A percentile compares a stretch with the other conserved stretches of the same genome.
Evolutionary conservation across 2,797 vertebrate genomes (phyloP).

Genomic region (Nannoperca australis): DNA sequence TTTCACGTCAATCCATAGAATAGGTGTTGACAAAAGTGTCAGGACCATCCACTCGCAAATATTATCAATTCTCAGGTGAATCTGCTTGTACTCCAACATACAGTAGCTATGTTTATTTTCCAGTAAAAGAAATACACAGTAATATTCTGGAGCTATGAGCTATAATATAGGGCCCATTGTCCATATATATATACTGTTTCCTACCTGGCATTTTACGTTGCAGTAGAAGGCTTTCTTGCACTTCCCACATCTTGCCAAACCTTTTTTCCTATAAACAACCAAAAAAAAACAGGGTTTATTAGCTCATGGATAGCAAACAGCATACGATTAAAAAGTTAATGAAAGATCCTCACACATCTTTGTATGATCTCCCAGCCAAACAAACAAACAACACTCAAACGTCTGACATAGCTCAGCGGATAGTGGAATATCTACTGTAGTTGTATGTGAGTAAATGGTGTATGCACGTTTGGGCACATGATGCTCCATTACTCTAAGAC

Average conservation of each 20-base stretch:
- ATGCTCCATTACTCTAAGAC: slow-evolving; percentile 25
- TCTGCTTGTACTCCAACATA: not conserved
- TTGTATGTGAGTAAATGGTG: not conserved
- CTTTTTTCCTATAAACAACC: slow-evolving; percentile 89
- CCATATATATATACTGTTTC: slow-evolving; percentile 20
- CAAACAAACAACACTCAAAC: slow-evolving; percentile 2
- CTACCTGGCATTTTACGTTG: slow-evolving; percentile 94
- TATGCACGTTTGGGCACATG: slow-evolving; percentile 19
- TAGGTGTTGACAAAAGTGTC: not conserved
- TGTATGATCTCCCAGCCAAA: not conserved
- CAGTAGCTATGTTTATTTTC: not conserved
- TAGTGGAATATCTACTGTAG: not conserved
- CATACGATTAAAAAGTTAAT: not conserved
- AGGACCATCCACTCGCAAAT: not conserved
- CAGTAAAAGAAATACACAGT: not conserved
- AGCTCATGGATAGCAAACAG: not conserved
- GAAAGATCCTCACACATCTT: not conserved
- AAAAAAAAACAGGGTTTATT: slow-evolving; percentile 22
- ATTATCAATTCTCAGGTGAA: not conserved
- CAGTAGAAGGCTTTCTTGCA: slow-evolving; percentile 98
- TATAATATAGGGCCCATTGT: not conserved
- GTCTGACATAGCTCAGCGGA: not conserved
- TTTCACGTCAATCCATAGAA: not conserved
- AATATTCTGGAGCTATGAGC: not conserved
- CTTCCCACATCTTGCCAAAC: slow-evolving; percentile 95